Percentiles rank a stretch among this genome's conserved stretches.
These are phyloP conservation scores for Pammene fasciana DNA, from an alignment of 2,888 invertebrate genomes.

Conservation along the genomic window DNA sequence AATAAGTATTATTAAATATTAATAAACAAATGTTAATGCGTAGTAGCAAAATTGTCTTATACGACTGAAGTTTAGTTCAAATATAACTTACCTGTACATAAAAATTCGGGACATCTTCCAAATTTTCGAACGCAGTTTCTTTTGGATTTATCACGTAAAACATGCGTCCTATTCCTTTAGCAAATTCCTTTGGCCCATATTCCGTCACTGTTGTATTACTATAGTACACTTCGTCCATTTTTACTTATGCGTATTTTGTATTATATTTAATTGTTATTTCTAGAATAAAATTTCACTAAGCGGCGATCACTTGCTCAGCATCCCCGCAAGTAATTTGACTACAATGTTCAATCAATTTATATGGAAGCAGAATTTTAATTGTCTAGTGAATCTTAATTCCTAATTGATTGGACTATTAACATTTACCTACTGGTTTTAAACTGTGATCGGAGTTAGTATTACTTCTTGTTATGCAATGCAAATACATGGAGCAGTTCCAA, in stretches of 20 bases:
- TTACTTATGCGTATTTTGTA: background rate
- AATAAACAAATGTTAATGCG: no score
- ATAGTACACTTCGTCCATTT: slow-evolving; percentile 40
- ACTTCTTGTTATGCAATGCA: slow-evolving; percentile 9
- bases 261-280: no score
- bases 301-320: background rate
- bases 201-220: slow-evolving; percentile 40
- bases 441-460: background rate
- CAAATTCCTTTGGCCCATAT: slow-evolving; percentile 46
- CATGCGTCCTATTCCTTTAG: slow-evolving; percentile 80
- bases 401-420: slow-evolving; percentile 15
- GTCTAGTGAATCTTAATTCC: background rate
- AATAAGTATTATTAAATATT: no score
- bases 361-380: slow-evolving; percentile 7
- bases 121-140: slow-evolving; percentile 82
- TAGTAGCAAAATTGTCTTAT: no score
- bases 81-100: slow-evolving; percentile 84
- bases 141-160: slow-evolving; percentile 86
- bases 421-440: background rate
- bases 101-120: slow-evolving; percentile 86
- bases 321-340: background rate
- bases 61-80: no score
- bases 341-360: slow-evolving; percentile 8
- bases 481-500: background rate
- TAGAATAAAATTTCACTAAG: background rate